Evolutionary conservation across 2,113 vertebrate genomes (phyloP).

Genomic region (Nothobranchius furzeri): DNA sequence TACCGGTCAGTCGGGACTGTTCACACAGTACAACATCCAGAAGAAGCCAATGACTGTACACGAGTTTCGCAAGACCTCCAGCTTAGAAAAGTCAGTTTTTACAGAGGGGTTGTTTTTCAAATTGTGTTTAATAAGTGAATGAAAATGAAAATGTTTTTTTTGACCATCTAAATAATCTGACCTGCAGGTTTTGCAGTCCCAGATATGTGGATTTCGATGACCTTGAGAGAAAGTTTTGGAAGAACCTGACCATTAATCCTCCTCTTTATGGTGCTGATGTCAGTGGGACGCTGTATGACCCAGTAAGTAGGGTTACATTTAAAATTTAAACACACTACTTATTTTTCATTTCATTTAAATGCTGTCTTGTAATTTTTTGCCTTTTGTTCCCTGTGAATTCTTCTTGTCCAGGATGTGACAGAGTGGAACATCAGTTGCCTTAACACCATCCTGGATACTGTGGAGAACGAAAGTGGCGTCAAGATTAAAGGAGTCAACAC

Average conservation of each 20-base stretch:
- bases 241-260: constrained; percentile 94
- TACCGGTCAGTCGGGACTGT: constrained; percentile 95
- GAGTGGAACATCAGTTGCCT: constrained; percentile 93
- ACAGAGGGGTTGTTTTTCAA: neutral
- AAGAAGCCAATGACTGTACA: constrained; percentile 97
- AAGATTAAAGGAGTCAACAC: constrained; percentile 95
- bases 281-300: constrained; percentile 91
- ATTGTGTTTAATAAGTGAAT: neutral
- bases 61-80: constrained; percentile 92
- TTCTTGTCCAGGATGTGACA: constrained; percentile 76
- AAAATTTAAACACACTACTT: neutral
- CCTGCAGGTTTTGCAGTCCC: constrained; percentile 89
- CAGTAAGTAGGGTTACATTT: constrained; percentile 74
- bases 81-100: constrained; percentile 88
- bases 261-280: constrained; percentile 96
- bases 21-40: constrained; percentile 99
- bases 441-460: constrained; percentile 91
- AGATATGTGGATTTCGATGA: constrained; percentile 91
- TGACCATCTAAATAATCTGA: neutral
- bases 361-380: neutral
- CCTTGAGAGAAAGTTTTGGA: constrained; percentile 97
- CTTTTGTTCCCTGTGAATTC: neutral
- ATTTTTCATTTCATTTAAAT: neutral
- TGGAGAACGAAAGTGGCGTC: constrained; percentile 92
- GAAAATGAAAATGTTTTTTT: neutral